Percentiles rank a stretch among this genome's conserved stretches.
phyloP scores from a whole-genome alignment of 2,113 vertebrate species.

The Siniperca chuatsi region DNA sequence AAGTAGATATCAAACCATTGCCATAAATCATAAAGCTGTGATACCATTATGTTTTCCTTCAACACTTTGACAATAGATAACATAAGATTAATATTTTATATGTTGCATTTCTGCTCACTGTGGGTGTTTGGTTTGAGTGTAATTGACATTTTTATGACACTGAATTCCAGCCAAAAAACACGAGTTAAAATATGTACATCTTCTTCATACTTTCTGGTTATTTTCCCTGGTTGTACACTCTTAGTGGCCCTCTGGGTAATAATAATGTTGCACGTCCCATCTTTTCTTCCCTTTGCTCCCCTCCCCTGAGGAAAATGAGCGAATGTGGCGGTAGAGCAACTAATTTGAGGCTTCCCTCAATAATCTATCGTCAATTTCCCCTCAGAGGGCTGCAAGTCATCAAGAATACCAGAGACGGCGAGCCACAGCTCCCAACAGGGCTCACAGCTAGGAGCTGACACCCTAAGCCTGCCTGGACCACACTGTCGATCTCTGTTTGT shows the following conservation, averaged over 20 bases:
- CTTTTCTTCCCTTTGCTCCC: conserved; percentile 10
- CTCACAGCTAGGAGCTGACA: conserved; percentile 46
- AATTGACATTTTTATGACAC: neutral
- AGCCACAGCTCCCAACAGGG: conserved; percentile 64
- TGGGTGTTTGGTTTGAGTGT: neutral
- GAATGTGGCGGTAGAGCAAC: conserved; percentile 54
- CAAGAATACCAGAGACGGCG: conserved; percentile 43
- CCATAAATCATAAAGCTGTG: neutral
- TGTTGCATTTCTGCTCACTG: neutral
- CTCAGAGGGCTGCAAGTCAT: conserved; percentile 57
- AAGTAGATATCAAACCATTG: neutral
- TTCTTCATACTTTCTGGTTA: neutral
- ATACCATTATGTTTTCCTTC: neutral
- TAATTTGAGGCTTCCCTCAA: conserved; percentile 74
- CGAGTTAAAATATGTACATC: neutral
- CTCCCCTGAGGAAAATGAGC: conserved; percentile 34
- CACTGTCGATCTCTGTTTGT: conserved; percentile 31
- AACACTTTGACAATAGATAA: neutral
- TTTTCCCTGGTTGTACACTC: neutral
- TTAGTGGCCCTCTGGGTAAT: conserved; percentile 1
- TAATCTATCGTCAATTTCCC: conserved; percentile 66
- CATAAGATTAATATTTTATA: neutral
- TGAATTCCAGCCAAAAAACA: conserved; percentile 5
- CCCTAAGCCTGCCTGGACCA: conserved; percentile 45
- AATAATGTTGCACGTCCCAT: conserved; percentile 17